A percentile compares a stretch with the other conserved stretches of the same genome.
These are phyloP conservation scores for Centrocercus urophasianus DNA, from an alignment of 2,113 vertebrate genomes.

Conservation along the genomic window DNA sequence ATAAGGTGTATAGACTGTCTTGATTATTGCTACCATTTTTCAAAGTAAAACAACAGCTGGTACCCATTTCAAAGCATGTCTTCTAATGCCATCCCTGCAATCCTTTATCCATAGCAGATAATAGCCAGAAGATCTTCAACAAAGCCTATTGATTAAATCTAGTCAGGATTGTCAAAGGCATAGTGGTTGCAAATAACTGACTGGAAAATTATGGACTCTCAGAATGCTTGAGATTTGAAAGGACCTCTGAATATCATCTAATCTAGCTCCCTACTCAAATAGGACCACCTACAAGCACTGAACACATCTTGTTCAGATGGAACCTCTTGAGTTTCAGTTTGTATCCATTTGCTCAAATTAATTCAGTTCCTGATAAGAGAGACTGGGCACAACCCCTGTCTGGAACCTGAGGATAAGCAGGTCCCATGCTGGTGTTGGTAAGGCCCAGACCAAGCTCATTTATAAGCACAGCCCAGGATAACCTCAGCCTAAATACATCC, in stretches of 20 bases:
- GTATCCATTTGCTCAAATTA: background rate
- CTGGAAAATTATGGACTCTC: background rate
- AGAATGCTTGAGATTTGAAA: background rate
- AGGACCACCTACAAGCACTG: background rate
- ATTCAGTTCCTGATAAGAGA: background rate
- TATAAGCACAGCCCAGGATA: background rate
- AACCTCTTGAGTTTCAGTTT: background rate
- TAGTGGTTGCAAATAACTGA: background rate
- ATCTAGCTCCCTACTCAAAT: no score
- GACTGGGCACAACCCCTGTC: background rate
- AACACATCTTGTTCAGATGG: background rate
- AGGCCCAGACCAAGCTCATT: background rate
- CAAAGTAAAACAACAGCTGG: background rate
- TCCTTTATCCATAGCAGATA: background rate
- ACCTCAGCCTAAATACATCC: accelerated
- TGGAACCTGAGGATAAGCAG: background rate
- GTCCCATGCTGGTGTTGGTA: background rate
- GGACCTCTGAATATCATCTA: background rate
- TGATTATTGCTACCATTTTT: background rate
- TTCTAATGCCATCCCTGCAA: background rate
- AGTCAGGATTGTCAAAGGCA: background rate
- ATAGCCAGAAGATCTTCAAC: background rate
- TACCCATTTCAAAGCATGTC: background rate
- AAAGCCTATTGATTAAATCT: background rate
- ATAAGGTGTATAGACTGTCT: background rate